Evolutionary conservation across 2,888 invertebrate species (phyloP).

Genomic region (Synanthedon tipuliformis): DNA sequence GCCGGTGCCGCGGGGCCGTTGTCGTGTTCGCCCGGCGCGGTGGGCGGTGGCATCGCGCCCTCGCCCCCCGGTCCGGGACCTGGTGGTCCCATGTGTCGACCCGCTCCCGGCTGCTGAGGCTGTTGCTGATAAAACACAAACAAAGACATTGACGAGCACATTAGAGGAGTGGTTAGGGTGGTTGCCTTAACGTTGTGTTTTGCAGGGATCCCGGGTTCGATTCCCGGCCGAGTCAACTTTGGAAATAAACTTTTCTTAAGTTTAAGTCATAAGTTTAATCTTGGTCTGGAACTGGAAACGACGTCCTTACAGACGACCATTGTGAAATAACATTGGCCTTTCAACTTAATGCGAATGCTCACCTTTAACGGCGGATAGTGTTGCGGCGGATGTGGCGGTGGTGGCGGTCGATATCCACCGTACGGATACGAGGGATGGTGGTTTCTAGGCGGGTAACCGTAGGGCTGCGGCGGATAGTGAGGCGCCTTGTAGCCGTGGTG

Average conservation of each 20-base stretch:
- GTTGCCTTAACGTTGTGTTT: too few species aligned
- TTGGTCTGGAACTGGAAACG: too few species aligned
- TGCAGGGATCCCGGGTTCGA: too few species aligned
- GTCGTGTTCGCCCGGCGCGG: constrained; percentile 73
- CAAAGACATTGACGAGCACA: too few species aligned
- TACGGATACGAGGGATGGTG: constrained; percentile 60
- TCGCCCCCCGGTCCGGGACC: constrained; percentile 52
- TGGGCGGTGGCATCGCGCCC: constrained; percentile 71
- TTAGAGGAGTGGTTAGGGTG: too few species aligned
- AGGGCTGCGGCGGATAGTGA: constrained; percentile 62
- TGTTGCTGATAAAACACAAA: background rate
- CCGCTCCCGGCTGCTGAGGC: constrained; percentile 52
- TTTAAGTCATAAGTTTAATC: too few species aligned
- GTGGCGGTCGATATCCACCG: constrained; percentile 47
- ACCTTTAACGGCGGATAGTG: constrained; percentile 60
- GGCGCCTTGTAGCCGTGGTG: constrained; percentile 56
- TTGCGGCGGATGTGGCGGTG: constrained; percentile 46
- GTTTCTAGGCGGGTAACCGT: constrained; percentile 57
- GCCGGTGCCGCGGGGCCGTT: constrained; percentile 79
- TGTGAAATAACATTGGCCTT: constrained; percentile 1
- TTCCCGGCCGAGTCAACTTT: too few species aligned
- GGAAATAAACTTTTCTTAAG: too few species aligned
- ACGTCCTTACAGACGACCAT: too few species aligned
- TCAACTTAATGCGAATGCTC: constrained; percentile 1
- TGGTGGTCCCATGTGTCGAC: constrained; percentile 68